Evolutionary conservation across 2,888 invertebrate genomes (phyloP), one percentile per base, ranked within the genome.

Genomic region (Physocephala rufipes): DNA sequence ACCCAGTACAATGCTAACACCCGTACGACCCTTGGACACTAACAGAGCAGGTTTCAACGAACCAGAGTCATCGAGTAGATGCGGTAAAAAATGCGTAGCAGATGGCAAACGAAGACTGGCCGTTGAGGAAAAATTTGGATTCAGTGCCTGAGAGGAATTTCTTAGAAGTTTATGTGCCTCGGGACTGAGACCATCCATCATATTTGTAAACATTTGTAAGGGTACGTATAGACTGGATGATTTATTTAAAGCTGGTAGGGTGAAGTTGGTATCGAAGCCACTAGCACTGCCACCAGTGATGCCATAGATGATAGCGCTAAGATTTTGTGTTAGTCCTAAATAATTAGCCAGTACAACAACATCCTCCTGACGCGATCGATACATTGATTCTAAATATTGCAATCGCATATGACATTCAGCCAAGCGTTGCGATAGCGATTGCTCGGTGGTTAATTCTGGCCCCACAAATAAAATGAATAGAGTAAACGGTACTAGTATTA

Each of bases 11-110:
- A 96, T 89, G 64, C 94, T 93, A 0, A 93, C 93, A 76, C 93
- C 92, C 12, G 88, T 88, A 71, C 93, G 88, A 2, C 91, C 92
- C 74, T 91, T 91, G 45, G 92, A 92, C 84, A 95, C 88, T 78
- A 93, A 88, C 84, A 92, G 93, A 13, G 93, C 92, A 1, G 96
- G 94, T 71, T 91, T 89, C 70, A 96, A 86, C 79, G 94, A 94
- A 74, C 90, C 88, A 0, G 92, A 91, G 82, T 93, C 91, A 75
- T 92, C 91, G 76, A 95, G 88, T 59, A 97, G 88, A 85, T 97
- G 95, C 1, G 96, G 96, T 78, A 97, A 88, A 82, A 95, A 94
- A 82, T 94, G 92, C 84, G 92, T 94, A 72, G 94, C 90, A 74
- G 94, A 93, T 1, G 95, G 95, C 71, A 93, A 87, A 72, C 93